A percentile compares a stretch with the other conserved stretches of the same genome.
Evolutionary conservation across 2,797 vertebrate genomes (phyloP).

Genomic region (Heteromormyrus szaboi): DNA sequence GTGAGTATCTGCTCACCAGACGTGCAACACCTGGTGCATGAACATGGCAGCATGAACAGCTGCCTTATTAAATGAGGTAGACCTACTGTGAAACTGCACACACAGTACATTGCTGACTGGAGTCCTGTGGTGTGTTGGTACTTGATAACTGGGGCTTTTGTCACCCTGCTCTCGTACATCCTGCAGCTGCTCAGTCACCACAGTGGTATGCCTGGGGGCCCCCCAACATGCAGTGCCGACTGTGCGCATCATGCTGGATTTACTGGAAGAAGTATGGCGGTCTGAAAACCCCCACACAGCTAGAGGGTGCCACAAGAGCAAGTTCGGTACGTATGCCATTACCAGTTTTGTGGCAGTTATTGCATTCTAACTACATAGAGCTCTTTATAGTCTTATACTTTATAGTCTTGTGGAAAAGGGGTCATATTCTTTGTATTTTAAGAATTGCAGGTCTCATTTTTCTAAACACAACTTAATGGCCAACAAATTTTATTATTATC

Average conservation of each 20-base stretch:
- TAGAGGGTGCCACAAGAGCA: constrained; percentile 78
- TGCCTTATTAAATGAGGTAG: background rate
- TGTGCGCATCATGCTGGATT: constrained; percentile 91
- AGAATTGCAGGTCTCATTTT: background rate
- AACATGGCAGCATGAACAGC: background rate
- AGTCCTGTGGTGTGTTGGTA: background rate
- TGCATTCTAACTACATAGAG: background rate
- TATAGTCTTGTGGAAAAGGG: background rate
- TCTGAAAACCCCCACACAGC: constrained; percentile 87
- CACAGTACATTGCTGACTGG: background rate
- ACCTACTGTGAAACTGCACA: background rate
- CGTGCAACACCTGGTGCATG: background rate
- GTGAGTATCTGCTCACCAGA: constrained; percentile 59
- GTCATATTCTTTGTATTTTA: background rate
- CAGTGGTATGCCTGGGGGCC: constrained; percentile 97
- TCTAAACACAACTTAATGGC: background rate
- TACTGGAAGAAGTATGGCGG: constrained; percentile 97
- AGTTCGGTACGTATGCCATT: constrained; percentile 64
- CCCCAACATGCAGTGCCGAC: constrained; percentile 91
- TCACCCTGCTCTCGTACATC: background rate
- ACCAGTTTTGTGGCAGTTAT: background rate
- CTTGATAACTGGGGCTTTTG: background rate
- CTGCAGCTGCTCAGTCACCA: constrained; percentile 78
- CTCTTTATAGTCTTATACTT: background rate
- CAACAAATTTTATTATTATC: background rate